Evolutionary conservation across 2,888 invertebrate genomes (phyloP), one percentile per base, ranked within the genome.

Genomic region (Tanytarsus gracilentus): DNA sequence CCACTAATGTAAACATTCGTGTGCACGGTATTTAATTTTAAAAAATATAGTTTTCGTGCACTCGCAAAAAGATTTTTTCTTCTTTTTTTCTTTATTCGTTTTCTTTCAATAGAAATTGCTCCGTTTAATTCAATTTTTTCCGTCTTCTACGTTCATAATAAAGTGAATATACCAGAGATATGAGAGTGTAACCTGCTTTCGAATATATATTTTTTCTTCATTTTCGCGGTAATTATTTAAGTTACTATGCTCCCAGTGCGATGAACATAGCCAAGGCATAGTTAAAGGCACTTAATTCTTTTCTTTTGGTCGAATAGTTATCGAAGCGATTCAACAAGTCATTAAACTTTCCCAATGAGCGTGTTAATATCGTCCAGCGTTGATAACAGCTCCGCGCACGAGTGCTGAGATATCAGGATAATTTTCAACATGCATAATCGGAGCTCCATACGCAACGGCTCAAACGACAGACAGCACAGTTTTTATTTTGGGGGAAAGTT

Each of bases 181-280:
- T n/a, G n/a, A n/a, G n/a, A n/a, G 55, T 55, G 55, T 55, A 55
- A 55, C 55, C 55, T 55, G 55, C 55, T 55, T 55, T 55, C 55
- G 18, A 55, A 40, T 40, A 26, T n/a, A 21, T 21, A 33, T 52
- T 27, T 30, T 52, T 52, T 33, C 33, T 51, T 29, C 18, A 29
- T 53, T 55, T 55, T 55, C 40, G 55, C 26, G 55, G 33, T 55
- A 55, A 40, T 55, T 55, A 55, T 55, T 49, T 49, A n/a, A n/a
- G n/a, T n/a, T n/a, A n/a, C n/a, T n/a, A n/a, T n/a, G n/a, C n/a
- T n/a, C n/a, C n/a, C n/a, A n/a, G n/a, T n/a, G n/a, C n/a, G n/a
- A n/a, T n/a, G n/a, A n/a, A n/a, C n/a, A n/a, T n/a, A n/a, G n/a
- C n/a, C n/a, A n/a, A n/a, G n/a, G n/a, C n/a, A n/a, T n/a, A n/a